These are phyloP conservation scores for Euphydryas editha DNA, from an alignment of 2,888 invertebrate genomes.

Conservation along the genomic window DNA sequence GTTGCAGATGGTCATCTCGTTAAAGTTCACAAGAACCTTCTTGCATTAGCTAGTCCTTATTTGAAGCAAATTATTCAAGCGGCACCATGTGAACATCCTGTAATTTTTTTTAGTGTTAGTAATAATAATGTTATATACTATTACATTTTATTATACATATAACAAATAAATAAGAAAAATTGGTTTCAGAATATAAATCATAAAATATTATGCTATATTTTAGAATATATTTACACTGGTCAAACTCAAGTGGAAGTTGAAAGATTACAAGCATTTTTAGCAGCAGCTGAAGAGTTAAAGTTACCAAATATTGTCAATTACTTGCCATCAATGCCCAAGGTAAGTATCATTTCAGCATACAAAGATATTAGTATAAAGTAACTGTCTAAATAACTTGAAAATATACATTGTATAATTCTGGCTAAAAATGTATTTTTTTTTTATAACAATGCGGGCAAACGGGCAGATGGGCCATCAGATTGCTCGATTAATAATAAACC, in stretches of 20 bases:
- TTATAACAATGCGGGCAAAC: too few relatives aligned
- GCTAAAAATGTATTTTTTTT: too few relatives aligned
- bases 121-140: background rate
- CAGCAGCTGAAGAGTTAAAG: constrained; percentile 59
- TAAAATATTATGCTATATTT: constrained; percentile 55
- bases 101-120: constrained; percentile 71
- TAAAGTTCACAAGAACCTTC: constrained; percentile 67
- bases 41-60: constrained; percentile 72
- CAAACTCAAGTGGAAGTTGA: constrained; percentile 61
- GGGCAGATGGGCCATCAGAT: too few relatives aligned
- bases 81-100: constrained; percentile 60
- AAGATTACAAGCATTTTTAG: constrained; percentile 55
- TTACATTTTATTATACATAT: background rate
- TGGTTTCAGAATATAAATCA: constrained; percentile 64
- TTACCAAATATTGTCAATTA: constrained; percentile 57
- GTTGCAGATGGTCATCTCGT: constrained; percentile 70
- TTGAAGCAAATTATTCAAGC: constrained; percentile 62
- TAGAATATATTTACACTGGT: constrained; percentile 75
- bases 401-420: background rate
- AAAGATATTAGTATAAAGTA: too few relatives aligned
- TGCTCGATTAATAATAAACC: too few relatives aligned
- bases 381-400: background rate
- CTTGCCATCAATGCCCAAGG: constrained; percentile 7
- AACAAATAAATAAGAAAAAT: constrained; percentile 9
- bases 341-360: background rate